Percentiles rank a stretch among this genome's conserved stretches.
Evolutionary conservation across 2,888 invertebrate genomes (phyloP).

Genomic region (Sarcophaga subvicina): DNA sequence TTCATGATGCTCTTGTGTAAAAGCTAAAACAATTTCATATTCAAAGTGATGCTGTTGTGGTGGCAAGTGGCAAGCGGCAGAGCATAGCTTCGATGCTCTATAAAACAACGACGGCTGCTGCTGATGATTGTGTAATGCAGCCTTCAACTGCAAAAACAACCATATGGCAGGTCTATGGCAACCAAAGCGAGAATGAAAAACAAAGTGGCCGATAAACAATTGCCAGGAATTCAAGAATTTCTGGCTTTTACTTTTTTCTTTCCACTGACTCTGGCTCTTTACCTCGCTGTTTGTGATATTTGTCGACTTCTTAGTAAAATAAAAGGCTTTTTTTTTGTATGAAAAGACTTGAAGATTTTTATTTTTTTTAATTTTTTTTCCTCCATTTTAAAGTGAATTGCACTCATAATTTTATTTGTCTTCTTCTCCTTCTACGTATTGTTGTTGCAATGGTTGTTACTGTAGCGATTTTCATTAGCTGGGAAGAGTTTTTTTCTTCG

Average conservation of each 20-base stretch:
- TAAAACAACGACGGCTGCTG: slow-evolving; percentile 7
- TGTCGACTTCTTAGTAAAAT: slow-evolving; percentile 1
- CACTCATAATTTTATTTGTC: slow-evolving; percentile 67
- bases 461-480: slow-evolving; percentile 48
- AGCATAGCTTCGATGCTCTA: background rate
- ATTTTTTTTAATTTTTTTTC: slow-evolving; percentile 1
- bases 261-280: background rate
- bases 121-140: slow-evolving; percentile 9
- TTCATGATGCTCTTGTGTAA: background rate
- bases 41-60: background rate
- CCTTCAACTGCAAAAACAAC: slow-evolving; percentile 34
- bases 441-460: slow-evolving; percentile 5
- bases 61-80: slow-evolving; percentile 14
- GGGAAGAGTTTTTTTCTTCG: slow-evolving; percentile 21
- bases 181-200: background rate
- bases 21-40: background rate
- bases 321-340: slow-evolving; percentile 45
- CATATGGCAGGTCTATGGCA: slow-evolving; percentile 28
- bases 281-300: background rate
- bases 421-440: background rate
- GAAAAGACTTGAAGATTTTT: slow-evolving; percentile 65
- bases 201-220: slow-evolving; percentile 12
- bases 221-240: slow-evolving; percentile 64
- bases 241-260: slow-evolving; percentile 50
- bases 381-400: slow-evolving; percentile 61